phyloP scores from a whole-genome alignment of 2,113 vertebrate species.

The Castor canadensis region DNA sequence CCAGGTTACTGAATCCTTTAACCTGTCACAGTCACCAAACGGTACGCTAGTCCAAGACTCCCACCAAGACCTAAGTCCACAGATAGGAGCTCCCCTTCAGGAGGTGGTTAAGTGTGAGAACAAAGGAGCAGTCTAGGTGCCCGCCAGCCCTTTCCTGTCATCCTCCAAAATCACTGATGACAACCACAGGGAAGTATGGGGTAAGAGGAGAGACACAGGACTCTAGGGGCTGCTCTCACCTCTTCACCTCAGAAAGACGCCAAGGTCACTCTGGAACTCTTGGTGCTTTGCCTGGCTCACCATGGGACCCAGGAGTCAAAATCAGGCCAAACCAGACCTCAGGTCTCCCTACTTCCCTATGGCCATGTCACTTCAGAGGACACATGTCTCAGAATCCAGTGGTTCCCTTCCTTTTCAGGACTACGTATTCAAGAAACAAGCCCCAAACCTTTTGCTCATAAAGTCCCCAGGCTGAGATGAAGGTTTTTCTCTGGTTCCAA shows the following conservation, averaged over 20 bases:
- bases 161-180: neutral
- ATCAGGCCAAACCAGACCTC: neutral
- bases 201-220: neutral
- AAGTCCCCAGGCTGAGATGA: neutral
- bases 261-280: neutral
- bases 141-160: rapidly evolving
- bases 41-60: rapidly evolving
- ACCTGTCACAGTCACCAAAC: too few relatives aligned
- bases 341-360: neutral
- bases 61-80: neutral
- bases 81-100: neutral
- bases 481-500: neutral
- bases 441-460: neutral
- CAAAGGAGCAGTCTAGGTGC: too few relatives aligned
- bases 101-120: neutral
- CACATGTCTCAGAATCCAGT: neutral
- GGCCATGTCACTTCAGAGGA: neutral
- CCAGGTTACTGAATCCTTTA: neutral
- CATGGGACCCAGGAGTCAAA: neutral
- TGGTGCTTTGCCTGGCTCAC: neutral
- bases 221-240: rapidly evolving
- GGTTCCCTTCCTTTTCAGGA: neutral
- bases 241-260: neutral
- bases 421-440: neutral
- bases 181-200: neutral